A percentile compares a stretch with the other conserved stretches of the same genome.
These are phyloP conservation scores for Hephaestus fuliginosus DNA, from an alignment of 2,797 vertebrate species.

Conservation along the genomic window DNA sequence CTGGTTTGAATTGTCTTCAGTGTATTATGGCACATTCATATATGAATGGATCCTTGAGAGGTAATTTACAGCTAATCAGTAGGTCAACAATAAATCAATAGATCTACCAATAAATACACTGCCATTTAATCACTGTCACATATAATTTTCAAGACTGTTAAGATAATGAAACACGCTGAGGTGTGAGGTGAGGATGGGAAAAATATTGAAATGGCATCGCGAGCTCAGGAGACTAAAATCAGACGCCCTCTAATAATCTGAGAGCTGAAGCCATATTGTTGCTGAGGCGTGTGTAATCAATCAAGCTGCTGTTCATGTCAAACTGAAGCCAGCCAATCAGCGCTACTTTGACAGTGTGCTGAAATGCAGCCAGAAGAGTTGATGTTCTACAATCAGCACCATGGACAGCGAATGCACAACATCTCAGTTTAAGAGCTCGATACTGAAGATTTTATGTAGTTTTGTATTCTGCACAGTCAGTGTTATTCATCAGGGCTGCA, in stretches of 20 bases:
- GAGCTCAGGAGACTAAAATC: constrained; percentile 32
- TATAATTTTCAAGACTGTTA: constrained; percentile 44
- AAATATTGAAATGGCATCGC: constrained; percentile 37
- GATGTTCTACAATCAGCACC: constrained; percentile 67
- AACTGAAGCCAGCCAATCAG: constrained; percentile 53
- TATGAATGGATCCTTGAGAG: neutral
- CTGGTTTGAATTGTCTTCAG: neutral
- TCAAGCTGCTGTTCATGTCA: constrained; percentile 50
- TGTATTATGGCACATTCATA: constrained; percentile 9
- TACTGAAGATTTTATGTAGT: neutral
- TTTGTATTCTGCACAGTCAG: no score
- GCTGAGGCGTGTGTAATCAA: constrained; percentile 59
- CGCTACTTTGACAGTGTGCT: constrained; percentile 22
- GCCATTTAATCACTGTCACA: constrained; percentile 32
- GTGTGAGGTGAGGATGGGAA: constrained; percentile 23
- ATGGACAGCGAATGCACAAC: constrained; percentile 58
- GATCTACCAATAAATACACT: constrained; percentile 46
- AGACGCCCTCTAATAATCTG: constrained; percentile 44
- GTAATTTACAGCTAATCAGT: constrained; percentile 32
- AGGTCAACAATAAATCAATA: constrained; percentile 43
- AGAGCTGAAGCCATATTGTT: constrained; percentile 48
- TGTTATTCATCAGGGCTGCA: neutral
- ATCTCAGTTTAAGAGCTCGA: neutral
- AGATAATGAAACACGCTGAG: constrained; percentile 36
- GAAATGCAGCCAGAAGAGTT: constrained; percentile 28